Evolutionary conservation across 2,888 invertebrate species (phyloP), one percentile per base, ranked within the genome.

Genomic region (Drosophila longiperda): DNA sequence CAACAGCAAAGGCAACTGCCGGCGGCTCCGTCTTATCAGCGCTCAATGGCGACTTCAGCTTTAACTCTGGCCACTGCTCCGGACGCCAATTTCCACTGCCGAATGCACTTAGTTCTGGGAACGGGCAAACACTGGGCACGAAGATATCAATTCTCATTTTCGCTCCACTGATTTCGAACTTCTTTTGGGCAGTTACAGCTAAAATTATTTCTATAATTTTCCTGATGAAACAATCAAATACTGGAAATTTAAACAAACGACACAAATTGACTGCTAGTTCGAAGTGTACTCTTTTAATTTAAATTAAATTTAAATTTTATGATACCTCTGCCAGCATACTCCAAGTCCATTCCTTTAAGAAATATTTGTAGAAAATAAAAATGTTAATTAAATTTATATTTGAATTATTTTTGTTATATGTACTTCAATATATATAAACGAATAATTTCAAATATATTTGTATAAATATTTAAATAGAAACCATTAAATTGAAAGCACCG

Each of bases 81-180:
- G 54, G 33, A 4, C 48, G 26, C 9, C 55, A 52, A n/a, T 54
- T 38, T 26, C 76, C 57, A 2, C 17, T n/a, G 17, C 67, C 57
- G 11, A 45, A 29, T 2, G 48, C 45, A 8, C 33, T 61, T n/a
- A 74, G 50, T 33, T 79, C 85, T 17, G 84, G 78, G 17, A 82
- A 83, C 3, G 49, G 67, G 20, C 59, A 75, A 1, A 63, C 53
- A n/a, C 60, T 34, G 8, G 83, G 83, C 11, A 63, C 62, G n/a
- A 52, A 71, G 12, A 83, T 60, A 54, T 83, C 65, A 7, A 83
- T 84, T 17, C 60, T 55, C 87, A 83, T 83, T 1, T 48, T 67
- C 5, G 3, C 17, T 54, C 8, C 15, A 26, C 23, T 34, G 17
- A 9, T 34, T 11, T 11, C 11, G 11, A 34, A 23, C 23, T 9